Evolutionary conservation across 2,797 vertebrate species (phyloP).

Genomic region (Notamacropus eugenii): DNA sequence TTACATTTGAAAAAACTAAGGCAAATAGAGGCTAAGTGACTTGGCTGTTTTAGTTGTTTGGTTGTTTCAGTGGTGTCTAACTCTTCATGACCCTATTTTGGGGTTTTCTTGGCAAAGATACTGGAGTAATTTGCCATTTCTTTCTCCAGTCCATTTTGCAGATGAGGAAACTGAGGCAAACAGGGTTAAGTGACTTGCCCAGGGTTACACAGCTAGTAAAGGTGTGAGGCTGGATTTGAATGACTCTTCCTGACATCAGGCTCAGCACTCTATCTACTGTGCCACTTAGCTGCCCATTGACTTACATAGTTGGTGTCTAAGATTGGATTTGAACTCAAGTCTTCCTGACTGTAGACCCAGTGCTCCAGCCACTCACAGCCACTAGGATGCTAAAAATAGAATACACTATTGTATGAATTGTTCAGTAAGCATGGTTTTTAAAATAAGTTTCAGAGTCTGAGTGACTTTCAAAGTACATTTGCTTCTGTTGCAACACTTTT

Average conservation of each 20-base stretch:
- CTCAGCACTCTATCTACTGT: not conserved
- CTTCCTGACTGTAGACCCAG: not conserved
- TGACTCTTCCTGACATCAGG: not conserved
- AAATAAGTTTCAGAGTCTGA: constrained; percentile 52
- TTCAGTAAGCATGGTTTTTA: constrained; percentile 17
- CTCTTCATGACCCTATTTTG: too few relatives aligned
- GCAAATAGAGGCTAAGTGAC: not conserved
- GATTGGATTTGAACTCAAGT: not conserved
- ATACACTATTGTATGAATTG: constrained; percentile 14
- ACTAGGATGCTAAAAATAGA: not conserved
- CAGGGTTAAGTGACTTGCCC: not conserved
- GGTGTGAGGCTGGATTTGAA: not conserved
- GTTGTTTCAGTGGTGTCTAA: not conserved
- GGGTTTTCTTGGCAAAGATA: not conserved
- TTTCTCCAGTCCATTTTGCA: not conserved
- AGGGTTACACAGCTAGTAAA: not conserved
- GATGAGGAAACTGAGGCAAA: not conserved
- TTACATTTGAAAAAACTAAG: not conserved
- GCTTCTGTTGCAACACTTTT: constrained; percentile 45
- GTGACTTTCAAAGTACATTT: constrained; percentile 61
- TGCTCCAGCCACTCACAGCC: not conserved
- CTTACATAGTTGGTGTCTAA: not conserved
- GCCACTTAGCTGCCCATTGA: not conserved
- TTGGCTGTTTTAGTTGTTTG: not conserved
- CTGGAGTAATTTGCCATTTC: not conserved